Conservation (phyloP, 2,113 vertebrate genomes). For the Psilopsiagon aymara region DNA sequence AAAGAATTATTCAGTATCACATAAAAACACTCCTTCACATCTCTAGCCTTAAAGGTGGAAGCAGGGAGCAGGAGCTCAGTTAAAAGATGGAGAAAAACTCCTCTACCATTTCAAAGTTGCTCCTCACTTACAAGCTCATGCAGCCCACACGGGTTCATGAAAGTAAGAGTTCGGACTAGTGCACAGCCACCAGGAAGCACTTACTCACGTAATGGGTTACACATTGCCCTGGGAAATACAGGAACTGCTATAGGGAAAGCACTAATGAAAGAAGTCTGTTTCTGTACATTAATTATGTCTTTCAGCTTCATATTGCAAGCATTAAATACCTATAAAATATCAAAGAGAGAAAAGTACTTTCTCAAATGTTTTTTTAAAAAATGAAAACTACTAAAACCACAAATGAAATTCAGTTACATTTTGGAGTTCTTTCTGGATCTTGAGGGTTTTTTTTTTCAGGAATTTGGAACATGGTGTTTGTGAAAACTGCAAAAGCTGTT, state of each 20-base stretch:
- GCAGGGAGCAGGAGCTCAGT: background rate
- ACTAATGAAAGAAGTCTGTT: slow-evolving; percentile 14
- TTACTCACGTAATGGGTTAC: background rate
- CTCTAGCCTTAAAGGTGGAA: background rate
- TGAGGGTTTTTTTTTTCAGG: fast-evolving
- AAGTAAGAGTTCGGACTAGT: background rate
- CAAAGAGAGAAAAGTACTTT: background rate
- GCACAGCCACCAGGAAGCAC: slow-evolving; percentile 13
- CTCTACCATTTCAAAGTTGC: background rate
- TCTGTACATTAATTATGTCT: background rate
- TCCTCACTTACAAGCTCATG: background rate
- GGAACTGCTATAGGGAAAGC: background rate
- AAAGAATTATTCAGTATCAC: background rate
- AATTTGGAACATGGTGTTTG: background rate
- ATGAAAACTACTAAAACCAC: background rate
- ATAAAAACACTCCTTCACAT: background rate
- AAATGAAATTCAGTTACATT: background rate
- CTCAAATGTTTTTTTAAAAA: background rate
- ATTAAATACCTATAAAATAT: background rate
- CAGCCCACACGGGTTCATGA: background rate
- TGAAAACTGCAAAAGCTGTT: background rate
- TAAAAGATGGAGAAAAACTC: background rate
- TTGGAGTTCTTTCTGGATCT: background rate
- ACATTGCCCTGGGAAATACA: background rate
- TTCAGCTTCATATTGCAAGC: background rate